These are phyloP conservation scores for Eupithecia subfuscata DNA, from an alignment of 2,888 invertebrate genomes.

Conservation along the genomic window DNA sequence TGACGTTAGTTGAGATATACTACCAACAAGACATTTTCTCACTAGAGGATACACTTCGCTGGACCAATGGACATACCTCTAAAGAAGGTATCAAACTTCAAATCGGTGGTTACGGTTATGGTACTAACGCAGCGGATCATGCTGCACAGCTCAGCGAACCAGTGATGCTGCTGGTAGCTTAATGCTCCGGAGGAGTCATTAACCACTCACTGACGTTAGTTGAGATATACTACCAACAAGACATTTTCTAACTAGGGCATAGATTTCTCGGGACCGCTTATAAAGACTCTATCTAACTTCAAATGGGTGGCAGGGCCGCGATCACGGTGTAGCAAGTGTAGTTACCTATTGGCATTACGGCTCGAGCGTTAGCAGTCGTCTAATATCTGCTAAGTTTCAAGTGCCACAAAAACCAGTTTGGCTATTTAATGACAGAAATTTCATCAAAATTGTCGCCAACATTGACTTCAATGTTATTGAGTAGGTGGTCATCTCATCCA, in stretches of 20 bases:
- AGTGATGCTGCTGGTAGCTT: conserved; percentile 90
- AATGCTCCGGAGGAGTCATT: conserved; percentile 97
- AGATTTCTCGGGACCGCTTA: no score
- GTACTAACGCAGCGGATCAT: conserved; percentile 90
- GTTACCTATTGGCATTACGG: no score
- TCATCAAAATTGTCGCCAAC: no score
- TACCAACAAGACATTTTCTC: background rate
- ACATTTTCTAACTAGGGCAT: no score
- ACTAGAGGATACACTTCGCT: background rate
- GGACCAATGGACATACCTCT: background rate
- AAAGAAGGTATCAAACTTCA: conserved; percentile 92
- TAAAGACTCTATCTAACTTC: conserved; percentile 91
- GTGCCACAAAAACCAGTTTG: no score
- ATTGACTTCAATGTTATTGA: no score
- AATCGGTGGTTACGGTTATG: conserved; percentile 95
- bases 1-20: conserved; percentile 89
- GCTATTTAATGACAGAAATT: no score
- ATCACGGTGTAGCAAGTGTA: no score
- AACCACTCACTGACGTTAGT: conserved; percentile 97
- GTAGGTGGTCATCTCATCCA: no score
- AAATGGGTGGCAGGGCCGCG: conserved; percentile 94
- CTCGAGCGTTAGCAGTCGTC: no score
- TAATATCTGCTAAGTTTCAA: no score
- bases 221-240: no score
- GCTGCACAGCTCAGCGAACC: conserved; percentile 89